These are phyloP conservation scores for Oegoconia quadripuncta DNA, from an alignment of 2,888 invertebrate species.

Conservation along the genomic window DNA sequence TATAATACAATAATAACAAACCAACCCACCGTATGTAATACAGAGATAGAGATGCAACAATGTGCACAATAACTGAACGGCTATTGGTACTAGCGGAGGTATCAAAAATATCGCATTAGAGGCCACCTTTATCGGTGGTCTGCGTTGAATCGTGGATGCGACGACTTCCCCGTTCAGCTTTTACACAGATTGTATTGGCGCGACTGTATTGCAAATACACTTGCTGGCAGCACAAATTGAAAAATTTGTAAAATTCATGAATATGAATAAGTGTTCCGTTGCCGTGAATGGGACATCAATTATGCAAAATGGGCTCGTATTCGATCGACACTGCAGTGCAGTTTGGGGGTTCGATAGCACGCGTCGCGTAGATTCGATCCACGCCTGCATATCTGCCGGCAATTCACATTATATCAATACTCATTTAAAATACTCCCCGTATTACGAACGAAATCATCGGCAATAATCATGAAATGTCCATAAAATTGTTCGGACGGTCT, in stretches of 20 bases:
- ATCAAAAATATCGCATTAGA: constrained; percentile 61
- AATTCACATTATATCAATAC: constrained; percentile 23
- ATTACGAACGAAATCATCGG: constrained; percentile 35
- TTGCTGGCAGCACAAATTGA: constrained; percentile 67
- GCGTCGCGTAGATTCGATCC: constrained; percentile 29
- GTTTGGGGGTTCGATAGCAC: constrained; percentile 41
- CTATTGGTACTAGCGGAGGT: constrained; percentile 40
- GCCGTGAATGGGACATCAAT: constrained; percentile 72
- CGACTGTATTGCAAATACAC: constrained; percentile 65
- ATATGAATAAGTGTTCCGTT: constrained; percentile 72
- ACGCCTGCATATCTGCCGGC: constrained; percentile 25
- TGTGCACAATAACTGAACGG: constrained; percentile 29
- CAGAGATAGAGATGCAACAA: constrained; percentile 5
- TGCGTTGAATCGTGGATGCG: constrained; percentile 32
- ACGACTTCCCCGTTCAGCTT: constrained; percentile 47
- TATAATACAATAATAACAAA: constrained; percentile 16
- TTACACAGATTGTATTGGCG: constrained; percentile 66
- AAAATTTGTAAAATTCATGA: constrained; percentile 74
- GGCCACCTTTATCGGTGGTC: constrained; percentile 46
- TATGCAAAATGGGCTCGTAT: constrained; percentile 71
- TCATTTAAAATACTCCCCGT: constrained; percentile 37
- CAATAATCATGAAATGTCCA: constrained; percentile 35
- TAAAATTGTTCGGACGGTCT: constrained; percentile 11
- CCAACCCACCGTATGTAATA: constrained; percentile 3
- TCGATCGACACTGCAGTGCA: constrained; percentile 47